Base-by-base conservation (phyloP, 2,888 invertebrate species). In the Prenolepis imparis region DNA sequence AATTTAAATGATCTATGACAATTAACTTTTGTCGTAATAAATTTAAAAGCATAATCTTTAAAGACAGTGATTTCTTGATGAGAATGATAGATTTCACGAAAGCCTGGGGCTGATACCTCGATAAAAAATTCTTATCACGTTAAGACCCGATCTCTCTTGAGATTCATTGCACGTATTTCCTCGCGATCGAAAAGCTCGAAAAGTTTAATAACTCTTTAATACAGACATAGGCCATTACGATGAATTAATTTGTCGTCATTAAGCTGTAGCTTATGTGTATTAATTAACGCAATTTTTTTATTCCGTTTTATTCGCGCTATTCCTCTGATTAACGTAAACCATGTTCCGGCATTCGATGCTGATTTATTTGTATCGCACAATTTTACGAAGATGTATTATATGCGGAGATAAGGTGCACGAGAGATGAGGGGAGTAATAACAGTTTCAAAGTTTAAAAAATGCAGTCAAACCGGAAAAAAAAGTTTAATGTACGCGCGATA, bases 241-340 rank as follows among this genome's bases (percentile, higher is more conserved):
- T n/a, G 21, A 78, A 78, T 78, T 78, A 78, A 78, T 78, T 78
- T 78, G 68, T 21, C 36, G 21, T 12, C 36, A 59, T 78, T 68
- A 78, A 78, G 44, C 32, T 59, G 59, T 44, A 6, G 12, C 9
- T n/a, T n/a, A n/a, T n/a, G n/a, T 80, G 11, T 36, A 70, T 70
- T 80, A 61, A 61, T 70, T 80, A 70, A 80, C 24, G 36, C 44
- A 24, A 80, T 80, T 70, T 36, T 80, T 80, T 12, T 18, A 24
- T 67, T 55, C 55, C 28, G 44, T 18, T 80, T 55, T 68, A 18
- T 3, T 1, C 36, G 18, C 8, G 12, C 21, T 36, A 44, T 44
- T 24, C 32, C 21, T 21, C 21, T 59, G 21, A 32, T 80, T 44
- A 3, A 41, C 12, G 41, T 36, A 9, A 59, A 39, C 66, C 66